Evolutionary conservation across 2,888 invertebrate species (phyloP), one percentile per base, ranked within the genome.

Genomic region (Noctua pronuba): DNA sequence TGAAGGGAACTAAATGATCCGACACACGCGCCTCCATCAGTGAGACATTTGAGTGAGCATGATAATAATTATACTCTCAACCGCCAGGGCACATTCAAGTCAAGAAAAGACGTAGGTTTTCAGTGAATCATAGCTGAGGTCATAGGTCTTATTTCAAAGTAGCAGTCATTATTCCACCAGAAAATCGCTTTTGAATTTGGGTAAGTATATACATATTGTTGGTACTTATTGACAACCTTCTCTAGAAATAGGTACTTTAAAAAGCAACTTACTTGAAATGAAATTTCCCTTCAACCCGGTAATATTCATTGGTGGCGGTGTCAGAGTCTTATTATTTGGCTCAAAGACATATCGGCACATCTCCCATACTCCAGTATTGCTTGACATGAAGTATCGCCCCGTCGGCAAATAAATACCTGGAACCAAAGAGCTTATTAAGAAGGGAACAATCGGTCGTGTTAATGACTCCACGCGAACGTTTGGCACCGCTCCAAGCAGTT

Each of bases 341-440:
- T 92, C 91, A 85, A 95, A 94, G 74, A 97, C 95, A 60, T 94
- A 92, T 74, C 97, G 93, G 91, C 98, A 98, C 72, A 97, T 97
- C 89, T 97, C 97, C 98, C 98, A 98, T 13, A 98, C 94, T 0
- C 98, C 98, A 6, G 98, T 97, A 89, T 98, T 97, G 85, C 98
- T 98, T 88, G 97, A 97, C 90, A 98, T 93, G 75, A 98, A 97
- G 89, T 97, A 97, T 76, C 97, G 89, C 18, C 97, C 95, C 44
- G 96, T 97, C 0, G 96, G 96, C 81, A 97, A 95, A 90, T 96
- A 97, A 85, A 97, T 97, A 90, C 97, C 97, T 97, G 93, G 31
- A 90, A 94, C 83, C 83, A 88, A 89, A 88, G 81, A 86, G 81
- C 76, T 85, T 52, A 73, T 86, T 75, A 60, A 70, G 64, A 58